Percentiles rank a stretch among this genome's conserved stretches.
phyloP scores from a whole-genome alignment of 2,888 invertebrate species.

The Lasioglossum oenotherae region DNA sequence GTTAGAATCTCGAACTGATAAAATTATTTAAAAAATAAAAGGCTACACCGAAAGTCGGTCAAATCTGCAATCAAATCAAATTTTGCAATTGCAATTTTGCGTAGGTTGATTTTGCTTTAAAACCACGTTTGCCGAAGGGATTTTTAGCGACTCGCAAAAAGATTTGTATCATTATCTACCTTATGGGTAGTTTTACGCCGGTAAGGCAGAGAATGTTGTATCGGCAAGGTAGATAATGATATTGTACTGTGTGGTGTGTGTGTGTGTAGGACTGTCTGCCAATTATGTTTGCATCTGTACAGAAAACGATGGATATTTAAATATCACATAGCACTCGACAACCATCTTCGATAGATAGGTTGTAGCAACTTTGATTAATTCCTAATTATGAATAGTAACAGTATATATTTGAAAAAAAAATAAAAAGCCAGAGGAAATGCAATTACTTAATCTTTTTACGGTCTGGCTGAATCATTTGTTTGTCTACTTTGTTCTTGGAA shows the following conservation, averaged over 20 bases:
- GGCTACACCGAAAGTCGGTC: too few relatives aligned
- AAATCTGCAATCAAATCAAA: too few relatives aligned
- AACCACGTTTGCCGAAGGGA: too few relatives aligned
- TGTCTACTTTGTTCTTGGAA: background rate
- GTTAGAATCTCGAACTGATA: background rate
- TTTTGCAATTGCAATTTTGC: too few relatives aligned
- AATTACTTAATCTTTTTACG: constrained; percentile 56
- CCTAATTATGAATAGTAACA: background rate
- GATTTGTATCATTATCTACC: too few relatives aligned
- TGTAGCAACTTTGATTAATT: background rate
- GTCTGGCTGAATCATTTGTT: constrained; percentile 1
- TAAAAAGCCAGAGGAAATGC: background rate
- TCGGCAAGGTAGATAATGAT: too few relatives aligned
- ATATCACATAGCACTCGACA: background rate
- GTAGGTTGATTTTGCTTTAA: too few relatives aligned
- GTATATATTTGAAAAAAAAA: background rate
- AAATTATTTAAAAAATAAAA: background rate
- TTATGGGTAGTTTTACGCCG: too few relatives aligned
- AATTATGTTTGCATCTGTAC: background rate
- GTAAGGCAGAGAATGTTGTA: too few relatives aligned
- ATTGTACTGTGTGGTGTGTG: background rate
- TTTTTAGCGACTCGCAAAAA: too few relatives aligned
- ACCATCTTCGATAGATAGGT: background rate
- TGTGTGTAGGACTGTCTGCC: background rate
- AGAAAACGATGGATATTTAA: background rate